Conservation (phyloP, 2,113 vertebrate species). For the Mus pahari region DNA sequence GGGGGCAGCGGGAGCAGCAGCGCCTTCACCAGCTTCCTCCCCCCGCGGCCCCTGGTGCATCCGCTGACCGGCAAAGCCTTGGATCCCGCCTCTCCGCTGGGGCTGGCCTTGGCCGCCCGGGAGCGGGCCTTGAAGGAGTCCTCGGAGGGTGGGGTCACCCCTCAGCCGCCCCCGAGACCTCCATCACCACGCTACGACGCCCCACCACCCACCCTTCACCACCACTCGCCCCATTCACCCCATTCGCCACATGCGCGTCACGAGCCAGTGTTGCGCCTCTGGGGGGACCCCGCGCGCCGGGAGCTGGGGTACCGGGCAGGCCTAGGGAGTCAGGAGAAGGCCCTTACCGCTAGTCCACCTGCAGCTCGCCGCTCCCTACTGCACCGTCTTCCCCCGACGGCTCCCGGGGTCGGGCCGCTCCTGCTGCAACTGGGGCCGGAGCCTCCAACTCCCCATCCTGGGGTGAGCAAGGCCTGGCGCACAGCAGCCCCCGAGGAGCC, state of each 20-base stretch:
- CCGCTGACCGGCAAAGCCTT: conserved; percentile 95
- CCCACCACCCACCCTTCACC: conserved; percentile 85
- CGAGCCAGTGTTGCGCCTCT: conserved; percentile 85
- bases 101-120: conserved; percentile 93
- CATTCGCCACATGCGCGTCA: conserved; percentile 84
- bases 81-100: conserved; percentile 93
- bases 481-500: conserved; percentile 76
- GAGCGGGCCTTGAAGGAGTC: conserved; percentile 93
- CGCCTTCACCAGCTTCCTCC: conserved; percentile 84
- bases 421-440: conserved; percentile 81
- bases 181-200: conserved; percentile 85
- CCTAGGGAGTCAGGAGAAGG: conserved; percentile 75
- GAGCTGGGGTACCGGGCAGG: conserved; percentile 78
- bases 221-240: conserved; percentile 85
- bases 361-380: conserved; percentile 76
- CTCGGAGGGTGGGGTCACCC: conserved; percentile 87
- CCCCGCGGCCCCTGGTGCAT: conserved; percentile 91
- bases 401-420: conserved; percentile 77
- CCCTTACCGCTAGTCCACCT: conserved; percentile 71
- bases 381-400: conserved; percentile 83
- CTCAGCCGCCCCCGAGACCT: conserved; percentile 85
- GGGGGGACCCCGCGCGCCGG: conserved; percentile 78
- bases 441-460: conserved; percentile 66
- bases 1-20: conserved; percentile 88
- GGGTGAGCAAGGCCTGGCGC: conserved; percentile 63